Evolutionary conservation across 2,888 invertebrate genomes (phyloP).

Genomic region (Sussaba pulchella): DNA sequence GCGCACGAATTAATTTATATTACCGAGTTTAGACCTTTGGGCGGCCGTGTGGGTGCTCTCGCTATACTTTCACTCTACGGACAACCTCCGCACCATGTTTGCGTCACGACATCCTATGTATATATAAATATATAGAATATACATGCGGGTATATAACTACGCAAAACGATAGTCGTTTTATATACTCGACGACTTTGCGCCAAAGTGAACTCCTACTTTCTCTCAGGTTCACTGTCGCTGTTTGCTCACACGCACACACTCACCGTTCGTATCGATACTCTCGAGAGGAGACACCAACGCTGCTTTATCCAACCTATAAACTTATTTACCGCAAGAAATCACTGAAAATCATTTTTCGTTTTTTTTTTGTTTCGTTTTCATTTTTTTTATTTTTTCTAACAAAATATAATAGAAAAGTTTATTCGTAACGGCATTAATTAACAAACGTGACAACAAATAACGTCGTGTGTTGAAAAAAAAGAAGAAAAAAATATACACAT

Average conservation of each 20-base stretch:
- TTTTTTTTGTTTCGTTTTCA: neutral
- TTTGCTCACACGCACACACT: conserved; percentile 1
- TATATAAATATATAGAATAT: neutral
- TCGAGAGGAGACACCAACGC: conserved; percentile 10
- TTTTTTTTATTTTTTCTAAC: conserved; percentile 47
- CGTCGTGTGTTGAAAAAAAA: conserved; percentile 71
- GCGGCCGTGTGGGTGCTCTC: conserved; percentile 48
- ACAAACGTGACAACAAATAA: conserved; percentile 80
- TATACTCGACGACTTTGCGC: conserved; percentile 42
- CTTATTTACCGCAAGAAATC: neutral
- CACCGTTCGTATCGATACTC: neutral
- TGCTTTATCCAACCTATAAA: neutral
- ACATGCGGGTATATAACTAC: conserved; percentile 1
- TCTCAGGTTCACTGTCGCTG: conserved; percentile 65
- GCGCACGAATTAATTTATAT: conserved; percentile 59
- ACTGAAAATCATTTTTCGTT: neutral
- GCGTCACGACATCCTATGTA: conserved; percentile 37
- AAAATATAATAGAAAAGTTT: conserved; percentile 73
- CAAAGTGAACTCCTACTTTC: conserved; percentile 66
- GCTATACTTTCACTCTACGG: conserved; percentile 61
- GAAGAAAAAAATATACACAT: conserved; percentile 41
- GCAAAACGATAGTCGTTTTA: neutral
- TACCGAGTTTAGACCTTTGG: conserved; percentile 34
- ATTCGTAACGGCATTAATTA: conserved; percentile 81
- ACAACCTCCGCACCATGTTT: conserved; percentile 29